Percentiles rank a stretch among this genome's conserved stretches.
phyloP scores from a whole-genome alignment of 2,113 vertebrate genomes.

The Acanthisitta chloris region DNA sequence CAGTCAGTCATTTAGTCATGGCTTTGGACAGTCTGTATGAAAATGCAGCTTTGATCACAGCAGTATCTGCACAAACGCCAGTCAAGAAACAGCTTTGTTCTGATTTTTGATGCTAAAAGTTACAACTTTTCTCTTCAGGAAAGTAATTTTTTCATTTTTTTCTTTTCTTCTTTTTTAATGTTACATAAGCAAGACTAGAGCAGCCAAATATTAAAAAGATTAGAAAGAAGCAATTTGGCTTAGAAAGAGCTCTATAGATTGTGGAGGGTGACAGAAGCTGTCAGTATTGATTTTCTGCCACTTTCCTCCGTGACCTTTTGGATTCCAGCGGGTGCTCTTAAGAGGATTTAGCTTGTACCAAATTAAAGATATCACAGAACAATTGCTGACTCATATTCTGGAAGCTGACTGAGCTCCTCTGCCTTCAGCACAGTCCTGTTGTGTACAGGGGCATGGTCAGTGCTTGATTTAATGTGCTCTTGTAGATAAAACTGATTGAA shows the following conservation, averaged over 20 bases:
- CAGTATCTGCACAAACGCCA: background rate
- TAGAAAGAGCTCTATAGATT: slow-evolving; percentile 22
- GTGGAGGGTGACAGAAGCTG: slow-evolving; percentile 31
- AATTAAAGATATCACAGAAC: slow-evolving; percentile 47
- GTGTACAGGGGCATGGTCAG: background rate
- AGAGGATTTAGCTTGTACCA: slow-evolving; percentile 46
- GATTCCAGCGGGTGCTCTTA: slow-evolving; percentile 12
- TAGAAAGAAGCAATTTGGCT: slow-evolving; percentile 46
- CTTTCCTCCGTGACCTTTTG: slow-evolving; percentile 31
- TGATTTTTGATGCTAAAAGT: background rate
- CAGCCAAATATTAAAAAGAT: slow-evolving; percentile 10
- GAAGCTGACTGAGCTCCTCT: background rate
- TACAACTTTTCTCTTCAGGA: background rate
- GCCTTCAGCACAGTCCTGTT: background rate
- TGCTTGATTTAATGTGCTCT: background rate
- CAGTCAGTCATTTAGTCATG: rapidly evolving
- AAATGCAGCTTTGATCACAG: background rate
- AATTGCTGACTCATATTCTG: slow-evolving; percentile 40
- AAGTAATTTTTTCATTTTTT: background rate
- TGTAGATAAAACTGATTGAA: background rate
- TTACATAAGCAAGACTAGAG: background rate
- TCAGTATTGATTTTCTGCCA: slow-evolving; percentile 58
- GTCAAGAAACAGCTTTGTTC: background rate
- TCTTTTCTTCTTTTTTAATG: background rate
- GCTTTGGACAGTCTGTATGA: background rate